A percentile compares a stretch with the other conserved stretches of the same genome.
phyloP scores from a whole-genome alignment of 2,797 vertebrate genomes.

The Sorex maritimensis region DNA sequence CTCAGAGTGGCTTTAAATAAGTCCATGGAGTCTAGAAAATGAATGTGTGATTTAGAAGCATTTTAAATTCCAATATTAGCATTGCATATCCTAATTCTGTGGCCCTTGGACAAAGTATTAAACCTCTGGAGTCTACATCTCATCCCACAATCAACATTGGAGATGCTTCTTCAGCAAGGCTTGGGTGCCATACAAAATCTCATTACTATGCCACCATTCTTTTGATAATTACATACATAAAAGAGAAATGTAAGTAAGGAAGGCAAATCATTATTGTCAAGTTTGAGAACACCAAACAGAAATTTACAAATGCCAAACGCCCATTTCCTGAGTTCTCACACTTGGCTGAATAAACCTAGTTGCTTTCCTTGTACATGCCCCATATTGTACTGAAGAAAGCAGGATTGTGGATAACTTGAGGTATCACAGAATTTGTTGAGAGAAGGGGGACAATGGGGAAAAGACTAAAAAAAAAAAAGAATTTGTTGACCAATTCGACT shows the following conservation, averaged over 20 bases:
- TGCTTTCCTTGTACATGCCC: constrained; percentile 16
- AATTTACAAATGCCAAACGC: constrained; percentile 18
- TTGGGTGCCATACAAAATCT: neutral
- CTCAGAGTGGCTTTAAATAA: constrained; percentile 22
- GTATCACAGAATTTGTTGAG: constrained; percentile 37
- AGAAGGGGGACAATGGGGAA: no score
- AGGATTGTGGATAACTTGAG: neutral
- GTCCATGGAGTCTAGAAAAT: constrained; percentile 16
- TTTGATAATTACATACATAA: constrained; percentile 13
- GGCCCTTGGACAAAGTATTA: neutral
- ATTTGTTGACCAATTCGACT: no score
- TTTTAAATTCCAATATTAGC: neutral
- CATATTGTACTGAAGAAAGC: constrained; percentile 38
- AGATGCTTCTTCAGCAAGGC: neutral
- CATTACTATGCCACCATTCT: neutral
- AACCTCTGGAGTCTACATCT: neutral
- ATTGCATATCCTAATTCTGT: neutral
- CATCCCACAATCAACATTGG: neutral
- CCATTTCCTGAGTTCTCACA: neutral
- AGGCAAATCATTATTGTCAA: neutral
- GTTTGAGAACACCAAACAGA: neutral
- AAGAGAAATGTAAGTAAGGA: constrained; percentile 46
- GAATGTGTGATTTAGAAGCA: neutral
- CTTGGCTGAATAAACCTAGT: neutral
- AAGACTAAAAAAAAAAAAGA: no score